Percentiles rank a stretch among this genome's conserved stretches.
phyloP scores from a whole-genome alignment of 2,797 vertebrate species.

The Intellagama lesueurii region DNA sequence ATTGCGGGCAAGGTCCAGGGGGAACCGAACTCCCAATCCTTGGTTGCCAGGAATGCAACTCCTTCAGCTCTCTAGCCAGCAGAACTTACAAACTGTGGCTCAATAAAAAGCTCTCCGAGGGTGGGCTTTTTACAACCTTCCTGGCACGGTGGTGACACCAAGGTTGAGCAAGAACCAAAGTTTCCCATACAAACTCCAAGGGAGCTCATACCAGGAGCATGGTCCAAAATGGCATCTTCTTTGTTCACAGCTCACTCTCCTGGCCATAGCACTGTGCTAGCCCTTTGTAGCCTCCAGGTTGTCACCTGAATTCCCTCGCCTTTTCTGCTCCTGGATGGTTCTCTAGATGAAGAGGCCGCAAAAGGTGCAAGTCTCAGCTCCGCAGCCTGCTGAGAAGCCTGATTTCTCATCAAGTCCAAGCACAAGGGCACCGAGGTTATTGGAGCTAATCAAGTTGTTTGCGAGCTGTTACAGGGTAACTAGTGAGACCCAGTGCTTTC shows the following conservation, averaged over 20 bases:
- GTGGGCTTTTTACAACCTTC: too few relatives aligned
- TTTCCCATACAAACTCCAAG: background rate
- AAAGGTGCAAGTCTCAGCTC: conserved; percentile 43
- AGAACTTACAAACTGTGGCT: background rate
- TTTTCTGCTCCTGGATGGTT: background rate
- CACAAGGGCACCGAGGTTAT: conserved; percentile 68
- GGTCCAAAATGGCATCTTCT: background rate
- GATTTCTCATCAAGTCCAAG: conserved; percentile 56
- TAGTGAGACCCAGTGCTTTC: conserved; percentile 40
- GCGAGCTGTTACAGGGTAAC: conserved; percentile 49
- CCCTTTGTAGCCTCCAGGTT: background rate
- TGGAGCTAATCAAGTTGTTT: conserved; percentile 66
- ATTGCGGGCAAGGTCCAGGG: too few relatives aligned
- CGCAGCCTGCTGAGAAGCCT: conserved; percentile 55
- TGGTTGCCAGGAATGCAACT: too few relatives aligned
- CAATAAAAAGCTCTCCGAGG: background rate
- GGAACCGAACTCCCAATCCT: too few relatives aligned
- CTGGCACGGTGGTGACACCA: too few relatives aligned
- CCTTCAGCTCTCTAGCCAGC: background rate
- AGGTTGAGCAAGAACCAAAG: background rate
- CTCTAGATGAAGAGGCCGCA: background rate
- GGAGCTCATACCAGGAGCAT: too few relatives aligned
- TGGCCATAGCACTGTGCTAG: background rate
- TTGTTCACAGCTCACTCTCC: background rate
- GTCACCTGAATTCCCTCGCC: conserved; percentile 45